These are phyloP conservation scores for Temnopleurus reevesii DNA, from an alignment of 53 echinoderm and acorn worm genomes.

Conservation along the genomic window DNA sequence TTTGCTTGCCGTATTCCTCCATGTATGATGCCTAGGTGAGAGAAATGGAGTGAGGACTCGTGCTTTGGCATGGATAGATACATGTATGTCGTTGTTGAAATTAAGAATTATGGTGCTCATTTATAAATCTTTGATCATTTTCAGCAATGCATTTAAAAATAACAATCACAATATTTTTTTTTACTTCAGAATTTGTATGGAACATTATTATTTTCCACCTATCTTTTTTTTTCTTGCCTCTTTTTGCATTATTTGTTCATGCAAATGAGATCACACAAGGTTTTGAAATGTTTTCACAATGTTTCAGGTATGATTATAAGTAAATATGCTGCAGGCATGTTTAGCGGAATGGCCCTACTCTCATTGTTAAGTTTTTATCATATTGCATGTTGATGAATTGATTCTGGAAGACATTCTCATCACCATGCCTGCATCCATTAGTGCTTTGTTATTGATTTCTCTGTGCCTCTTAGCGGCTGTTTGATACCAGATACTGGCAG, in stretches of 20 bases:
- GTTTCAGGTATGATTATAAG: background rate
- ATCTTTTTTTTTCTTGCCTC: background rate
- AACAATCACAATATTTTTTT: too few species aligned
- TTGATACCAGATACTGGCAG: conserved; percentile 34
- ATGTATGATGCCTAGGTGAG: background rate
- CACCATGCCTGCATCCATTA: background rate
- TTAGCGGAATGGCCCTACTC: background rate
- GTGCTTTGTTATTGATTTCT: background rate
- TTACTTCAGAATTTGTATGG: too few species aligned
- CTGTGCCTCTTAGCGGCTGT: background rate
- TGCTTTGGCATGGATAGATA: too few species aligned
- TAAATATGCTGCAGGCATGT: background rate
- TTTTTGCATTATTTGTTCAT: background rate
- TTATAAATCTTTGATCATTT: too few species aligned
- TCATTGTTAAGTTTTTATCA: background rate
- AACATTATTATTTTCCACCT: too few species aligned
- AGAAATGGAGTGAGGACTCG: background rate
- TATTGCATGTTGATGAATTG: background rate
- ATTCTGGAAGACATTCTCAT: conserved; percentile 15
- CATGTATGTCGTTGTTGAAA: too few species aligned
- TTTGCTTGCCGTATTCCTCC: background rate
- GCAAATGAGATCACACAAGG: background rate
- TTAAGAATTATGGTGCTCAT: too few species aligned
- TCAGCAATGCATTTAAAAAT: too few species aligned
- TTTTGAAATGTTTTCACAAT: too few species aligned